These are phyloP conservation scores for Chaunax sp. DNA, from an alignment of 2,797 vertebrate species.

Conservation along the genomic window DNA sequence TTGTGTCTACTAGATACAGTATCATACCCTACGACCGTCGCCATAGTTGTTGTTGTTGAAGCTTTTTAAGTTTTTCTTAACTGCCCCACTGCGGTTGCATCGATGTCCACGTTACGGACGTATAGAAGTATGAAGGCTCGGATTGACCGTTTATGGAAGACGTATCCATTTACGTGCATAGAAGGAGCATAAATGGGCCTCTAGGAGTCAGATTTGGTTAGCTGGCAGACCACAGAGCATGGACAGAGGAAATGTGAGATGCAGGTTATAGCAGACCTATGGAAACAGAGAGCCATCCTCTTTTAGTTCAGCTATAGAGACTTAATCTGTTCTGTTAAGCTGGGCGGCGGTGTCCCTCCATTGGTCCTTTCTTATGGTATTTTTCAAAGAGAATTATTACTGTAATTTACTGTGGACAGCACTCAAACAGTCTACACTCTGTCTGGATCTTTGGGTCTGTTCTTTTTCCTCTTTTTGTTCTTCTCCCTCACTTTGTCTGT, in stretches of 20 bases:
- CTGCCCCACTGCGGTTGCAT: no score
- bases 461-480: conserved; percentile 41
- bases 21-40: no score
- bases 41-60: no score
- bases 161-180: no score
- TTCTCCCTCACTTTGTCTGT: conserved; percentile 31
- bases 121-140: no score
- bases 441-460: conserved; percentile 41
- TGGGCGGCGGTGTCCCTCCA: conserved; percentile 48
- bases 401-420: conserved; percentile 71
- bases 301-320: conserved; percentile 73
- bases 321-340: conserved; percentile 74
- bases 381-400: conserved; percentile 75
- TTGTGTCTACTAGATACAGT: no score
- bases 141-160: no score
- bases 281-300: conserved; percentile 62
- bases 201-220: conserved; percentile 70
- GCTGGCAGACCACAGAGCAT: conserved; percentile 61
- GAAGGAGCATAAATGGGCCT: no score
- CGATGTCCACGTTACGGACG: no score
- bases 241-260: conserved; percentile 75
- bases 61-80: no score
- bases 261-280: conserved; percentile 65
- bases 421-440: conserved; percentile 46
- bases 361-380: conserved; percentile 60